Conservation (phyloP, 2,888 invertebrate species). For the Andrena trimmerana region DNA sequence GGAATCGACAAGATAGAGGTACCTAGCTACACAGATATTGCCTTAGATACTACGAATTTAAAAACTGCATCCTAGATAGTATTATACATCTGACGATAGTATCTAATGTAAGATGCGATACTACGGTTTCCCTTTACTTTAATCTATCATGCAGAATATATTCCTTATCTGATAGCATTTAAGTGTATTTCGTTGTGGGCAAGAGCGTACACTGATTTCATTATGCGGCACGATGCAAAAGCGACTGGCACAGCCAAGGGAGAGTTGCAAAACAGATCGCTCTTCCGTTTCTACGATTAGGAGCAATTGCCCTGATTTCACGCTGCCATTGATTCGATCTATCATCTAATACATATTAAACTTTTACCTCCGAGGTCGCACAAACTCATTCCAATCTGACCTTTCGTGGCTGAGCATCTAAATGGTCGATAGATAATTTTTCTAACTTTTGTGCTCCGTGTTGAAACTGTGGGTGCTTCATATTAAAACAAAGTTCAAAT, state of each 20-base stretch:
- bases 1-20: not conserved
- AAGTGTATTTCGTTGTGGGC: conserved; percentile 23
- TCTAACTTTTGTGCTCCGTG: not conserved
- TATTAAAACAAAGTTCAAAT: not conserved
- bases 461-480: not conserved
- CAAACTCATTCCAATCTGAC: conserved; percentile 47
- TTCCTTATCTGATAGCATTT: conserved; percentile 27
- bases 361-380: conserved; percentile 51
- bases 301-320: conserved; percentile 60
- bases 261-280: conserved; percentile 53
- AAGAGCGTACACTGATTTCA: conserved; percentile 16
- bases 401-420: conserved; percentile 32
- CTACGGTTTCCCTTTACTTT: not conserved
- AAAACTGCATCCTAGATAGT: no score
- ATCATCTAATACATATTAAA: conserved; percentile 45
- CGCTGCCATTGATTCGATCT: conserved; percentile 36
- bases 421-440: conserved; percentile 10
- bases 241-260: conserved; percentile 7
- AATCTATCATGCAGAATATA: not conserved
- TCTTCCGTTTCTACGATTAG: conserved; percentile 54
- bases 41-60: no score
- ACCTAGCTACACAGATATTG: no score
- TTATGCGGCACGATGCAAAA: conserved; percentile 18
- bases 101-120: not conserved
- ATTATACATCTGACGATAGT: not conserved